Conservation (phyloP, 1,140 invertebrate genomes). For the Mya arenaria region DNA sequence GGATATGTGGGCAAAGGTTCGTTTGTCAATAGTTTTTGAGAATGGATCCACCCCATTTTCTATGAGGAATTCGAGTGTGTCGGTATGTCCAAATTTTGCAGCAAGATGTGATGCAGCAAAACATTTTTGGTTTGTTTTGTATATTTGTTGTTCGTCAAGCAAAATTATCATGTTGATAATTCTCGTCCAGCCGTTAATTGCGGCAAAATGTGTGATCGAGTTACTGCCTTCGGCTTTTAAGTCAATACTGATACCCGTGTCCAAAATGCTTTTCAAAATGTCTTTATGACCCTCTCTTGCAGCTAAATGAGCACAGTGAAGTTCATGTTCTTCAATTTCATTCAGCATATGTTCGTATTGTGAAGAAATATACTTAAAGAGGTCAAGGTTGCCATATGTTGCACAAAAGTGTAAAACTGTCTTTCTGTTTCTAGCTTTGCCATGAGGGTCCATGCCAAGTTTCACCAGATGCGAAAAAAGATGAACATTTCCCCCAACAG, state of each 20-base stretch:
- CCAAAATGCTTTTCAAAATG: slow-evolving; percentile 8
- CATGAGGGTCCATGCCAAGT: neutral
- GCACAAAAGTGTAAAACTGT: slow-evolving; percentile 20
- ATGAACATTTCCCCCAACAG: neutral
- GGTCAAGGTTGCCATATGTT: slow-evolving; percentile 13
- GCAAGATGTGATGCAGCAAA: slow-evolving; percentile 9
- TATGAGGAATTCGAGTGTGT: neutral
- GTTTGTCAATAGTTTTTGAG: slow-evolving; percentile 21
- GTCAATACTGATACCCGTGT: neutral
- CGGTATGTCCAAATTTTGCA: neutral
- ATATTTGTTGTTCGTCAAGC: neutral
- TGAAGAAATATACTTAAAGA: slow-evolving; percentile 8
- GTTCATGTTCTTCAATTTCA: neutral
- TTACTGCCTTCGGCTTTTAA: slow-evolving; percentile 2
- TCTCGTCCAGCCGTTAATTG: slow-evolving; percentile 13
- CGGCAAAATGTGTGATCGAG: slow-evolving; percentile 22
- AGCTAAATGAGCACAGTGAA: slow-evolving; percentile 24
- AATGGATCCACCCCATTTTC: neutral
- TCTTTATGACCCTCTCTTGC: slow-evolving; percentile 37
- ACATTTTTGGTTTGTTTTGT: neutral
- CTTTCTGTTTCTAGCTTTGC: neutral
- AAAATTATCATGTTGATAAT: neutral
- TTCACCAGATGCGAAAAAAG: slow-evolving; percentile 15
- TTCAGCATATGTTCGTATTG: neutral
- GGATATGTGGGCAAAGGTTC: slow-evolving; percentile 16